phyloP scores from a whole-genome alignment of 2,797 vertebrate genomes.

The Varecia variegata region DNA sequence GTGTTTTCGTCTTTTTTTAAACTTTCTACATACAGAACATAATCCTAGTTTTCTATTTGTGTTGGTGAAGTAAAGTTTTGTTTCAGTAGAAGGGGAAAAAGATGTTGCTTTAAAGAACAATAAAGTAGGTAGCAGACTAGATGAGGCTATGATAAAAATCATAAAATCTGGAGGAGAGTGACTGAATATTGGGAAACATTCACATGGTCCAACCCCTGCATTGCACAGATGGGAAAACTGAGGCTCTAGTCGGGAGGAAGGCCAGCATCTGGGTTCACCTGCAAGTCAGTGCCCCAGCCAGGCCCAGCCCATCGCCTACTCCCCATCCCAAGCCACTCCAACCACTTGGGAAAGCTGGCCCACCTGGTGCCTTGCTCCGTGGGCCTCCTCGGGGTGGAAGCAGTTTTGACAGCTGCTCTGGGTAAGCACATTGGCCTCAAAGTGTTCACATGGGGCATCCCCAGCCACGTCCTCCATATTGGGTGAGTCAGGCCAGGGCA shows the following conservation, averaged over 20 bases:
- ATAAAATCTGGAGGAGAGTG: not conserved
- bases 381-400: conserved; percentile 86
- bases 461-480: conserved; percentile 74
- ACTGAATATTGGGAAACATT: not conserved
- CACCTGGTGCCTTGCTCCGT: conserved; percentile 81
- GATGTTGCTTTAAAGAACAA: not conserved
- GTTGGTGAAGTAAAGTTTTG: not conserved
- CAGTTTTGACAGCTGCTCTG: conserved; percentile 91
- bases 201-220: not conserved
- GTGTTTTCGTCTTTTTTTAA: not conserved
- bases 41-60: not conserved
- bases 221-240: not conserved
- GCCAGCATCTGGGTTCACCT: not conserved
- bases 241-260: not conserved
- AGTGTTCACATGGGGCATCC: conserved; percentile 85
- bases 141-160: not conserved
- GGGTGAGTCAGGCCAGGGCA: conserved; percentile 6
- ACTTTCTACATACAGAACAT: not conserved
- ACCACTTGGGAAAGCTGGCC: conserved; percentile 35
- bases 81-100: not conserved
- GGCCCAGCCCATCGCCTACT: not conserved
- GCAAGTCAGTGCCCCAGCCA: not conserved
- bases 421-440: conserved; percentile 91
- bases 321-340: not conserved
- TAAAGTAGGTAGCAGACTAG: not conserved